A percentile compares a stretch with the other conserved stretches of the same genome.
These are phyloP conservation scores for Plagiodera versicolora DNA, from an alignment of 2,888 invertebrate species.

Conservation along the genomic window DNA sequence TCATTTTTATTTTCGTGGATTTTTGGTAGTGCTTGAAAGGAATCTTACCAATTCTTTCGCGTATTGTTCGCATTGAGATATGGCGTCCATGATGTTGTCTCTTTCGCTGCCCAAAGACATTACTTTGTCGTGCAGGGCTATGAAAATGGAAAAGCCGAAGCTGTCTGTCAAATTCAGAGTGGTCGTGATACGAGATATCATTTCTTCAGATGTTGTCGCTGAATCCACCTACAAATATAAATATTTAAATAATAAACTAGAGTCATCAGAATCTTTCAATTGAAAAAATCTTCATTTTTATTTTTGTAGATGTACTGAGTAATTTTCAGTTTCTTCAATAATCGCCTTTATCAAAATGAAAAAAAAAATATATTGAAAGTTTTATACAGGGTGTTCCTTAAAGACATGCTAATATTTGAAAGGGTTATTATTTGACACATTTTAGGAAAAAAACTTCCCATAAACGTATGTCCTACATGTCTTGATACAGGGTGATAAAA, in stretches of 20 bases:
- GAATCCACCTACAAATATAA: conserved; percentile 73
- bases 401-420: too few species aligned
- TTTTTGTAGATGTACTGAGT: too few species aligned
- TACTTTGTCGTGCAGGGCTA: conserved; percentile 88
- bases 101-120: conserved; percentile 85
- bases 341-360: too few species aligned
- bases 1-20: not conserved
- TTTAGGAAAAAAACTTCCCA: too few species aligned
- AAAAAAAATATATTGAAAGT: too few species aligned
- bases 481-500: too few species aligned
- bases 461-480: too few species aligned
- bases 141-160: conserved; percentile 91
- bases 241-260: not conserved
- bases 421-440: too few species aligned
- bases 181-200: conserved; percentile 78
- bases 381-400: too few species aligned
- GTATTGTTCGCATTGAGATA: conserved; percentile 94
- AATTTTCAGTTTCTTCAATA: too few species aligned
- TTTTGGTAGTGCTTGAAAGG: not conserved
- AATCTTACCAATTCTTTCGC: conserved; percentile 70
- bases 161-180: conserved; percentile 76
- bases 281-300: too few species aligned
- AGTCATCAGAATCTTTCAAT: too few species aligned
- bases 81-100: conserved; percentile 94
- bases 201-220: conserved; percentile 86